Evolutionary conservation across 2,797 vertebrate genomes (phyloP), one percentile per base, ranked within the genome.

Genomic region (Cyprinodon diabolis): DNA sequence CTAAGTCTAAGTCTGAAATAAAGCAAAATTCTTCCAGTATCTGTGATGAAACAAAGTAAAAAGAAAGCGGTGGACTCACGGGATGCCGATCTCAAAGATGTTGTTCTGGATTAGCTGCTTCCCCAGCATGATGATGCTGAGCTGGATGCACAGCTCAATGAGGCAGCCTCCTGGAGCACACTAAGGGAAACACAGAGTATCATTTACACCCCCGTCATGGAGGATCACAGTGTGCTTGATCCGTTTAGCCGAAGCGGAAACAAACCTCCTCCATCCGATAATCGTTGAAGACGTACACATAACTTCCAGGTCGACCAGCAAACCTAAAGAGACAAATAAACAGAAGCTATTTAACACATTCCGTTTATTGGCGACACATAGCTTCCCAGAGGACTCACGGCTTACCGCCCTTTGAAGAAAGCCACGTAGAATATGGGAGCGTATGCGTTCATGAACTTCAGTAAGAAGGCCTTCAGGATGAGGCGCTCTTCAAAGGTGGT

Each of bases 81-180:
- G 98, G 90, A 99, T 95, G 87, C 96, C 96, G 66, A 99, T 96
- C 92, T 99, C 98, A 79, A 99, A 99, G 66, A 99, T 92, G 80
- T 99, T 99, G 87, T 99, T 99, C 86, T 99, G 98, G 75, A 99
- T 99, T 76, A 99, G 92, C 87, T 99, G 98, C 85, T 99, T 99
- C 70, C 98, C 98, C 47, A 99, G 91, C 98, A 99, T 99, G 84
- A 99, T 99, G 94, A 99, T 98, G 90, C 98, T 98, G 73, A 99
- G 95, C 88, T 99, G 98, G 87, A 99, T 96, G 86, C 98, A 99
- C 60, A 99, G 95, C 88, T 99, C 98, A 80, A 99, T 99, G 84
- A 99, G 95, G 91, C 98, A 99, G 86, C 98, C 98, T 69, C 97
- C 97, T 0, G 98, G 98, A 79, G 98, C 97, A 80, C 98, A 99